phyloP scores from a whole-genome alignment of 2,888 invertebrate genomes.

The Monopis laevigella region DNA sequence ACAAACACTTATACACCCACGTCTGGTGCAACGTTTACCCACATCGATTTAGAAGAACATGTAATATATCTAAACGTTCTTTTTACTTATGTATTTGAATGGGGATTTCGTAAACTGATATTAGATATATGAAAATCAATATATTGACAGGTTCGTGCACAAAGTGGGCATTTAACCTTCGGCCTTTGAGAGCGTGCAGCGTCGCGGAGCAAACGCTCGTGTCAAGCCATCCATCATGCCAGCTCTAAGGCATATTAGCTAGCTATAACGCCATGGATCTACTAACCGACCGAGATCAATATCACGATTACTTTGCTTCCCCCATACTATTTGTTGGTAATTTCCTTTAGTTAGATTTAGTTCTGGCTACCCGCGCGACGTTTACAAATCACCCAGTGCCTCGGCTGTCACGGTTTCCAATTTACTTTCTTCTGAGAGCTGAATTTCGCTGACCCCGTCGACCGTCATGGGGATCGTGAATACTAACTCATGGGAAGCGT shows the following conservation, averaged over 20 bases:
- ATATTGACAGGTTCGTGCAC: slow-evolving; percentile 51
- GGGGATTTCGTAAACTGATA: background rate
- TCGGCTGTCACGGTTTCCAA: slow-evolving; percentile 48
- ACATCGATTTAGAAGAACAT: too few relatives aligned
- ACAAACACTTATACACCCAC: slow-evolving; percentile 28
- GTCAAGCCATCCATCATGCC: slow-evolving; percentile 54
- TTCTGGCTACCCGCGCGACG: slow-evolving; percentile 39
- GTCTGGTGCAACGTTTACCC: too few relatives aligned
- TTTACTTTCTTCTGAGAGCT: slow-evolving; percentile 45
- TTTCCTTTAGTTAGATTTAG: slow-evolving; percentile 24
- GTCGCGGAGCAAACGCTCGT: slow-evolving; percentile 39
- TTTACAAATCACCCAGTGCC: slow-evolving; percentile 46
- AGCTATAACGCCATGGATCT: slow-evolving; percentile 41
- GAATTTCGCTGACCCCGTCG: slow-evolving; percentile 38
- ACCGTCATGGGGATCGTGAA: slow-evolving; percentile 33
- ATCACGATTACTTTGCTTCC: slow-evolving; percentile 19
- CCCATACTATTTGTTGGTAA: slow-evolving; percentile 21
- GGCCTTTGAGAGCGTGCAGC: slow-evolving; percentile 36
- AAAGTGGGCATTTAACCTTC: slow-evolving; percentile 54
- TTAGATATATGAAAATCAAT: slow-evolving; percentile 51
- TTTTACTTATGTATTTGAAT: too few relatives aligned
- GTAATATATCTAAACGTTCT: too few relatives aligned
- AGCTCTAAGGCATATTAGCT: slow-evolving; percentile 54
- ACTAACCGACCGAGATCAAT: slow-evolving; percentile 19
- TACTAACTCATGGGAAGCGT: slow-evolving; percentile 35